Evolutionary conservation across 2,888 invertebrate genomes (phyloP).

Genomic region (Agrilus cyanescens): DNA sequence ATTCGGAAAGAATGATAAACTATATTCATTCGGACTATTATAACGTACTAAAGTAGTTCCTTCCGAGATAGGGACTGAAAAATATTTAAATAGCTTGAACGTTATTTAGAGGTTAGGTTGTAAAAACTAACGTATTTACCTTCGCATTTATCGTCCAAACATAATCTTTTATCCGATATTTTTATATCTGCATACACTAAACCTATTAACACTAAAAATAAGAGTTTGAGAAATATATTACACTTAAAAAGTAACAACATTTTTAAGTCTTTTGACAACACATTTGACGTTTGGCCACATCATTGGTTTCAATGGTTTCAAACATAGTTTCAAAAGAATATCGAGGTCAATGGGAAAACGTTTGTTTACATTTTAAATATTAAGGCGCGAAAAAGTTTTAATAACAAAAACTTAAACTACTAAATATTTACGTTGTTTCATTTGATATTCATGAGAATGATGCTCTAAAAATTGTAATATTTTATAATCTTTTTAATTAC

Average conservation of each 20-base stretch:
- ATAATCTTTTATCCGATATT: slow-evolving; percentile 56
- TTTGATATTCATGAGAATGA: too few species aligned
- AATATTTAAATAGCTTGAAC: slow-evolving; percentile 22
- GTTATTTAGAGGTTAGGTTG: slow-evolving; percentile 14
- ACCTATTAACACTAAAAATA: slow-evolving; percentile 23
- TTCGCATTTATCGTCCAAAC: slow-evolving; percentile 58
- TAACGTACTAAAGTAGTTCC: slow-evolving; percentile 49
- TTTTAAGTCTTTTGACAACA: slow-evolving; percentile 30
- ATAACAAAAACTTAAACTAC: too few species aligned
- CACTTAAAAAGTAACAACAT: slow-evolving; percentile 32
- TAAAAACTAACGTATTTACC: slow-evolving; percentile 41
- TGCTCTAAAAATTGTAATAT: too few species aligned
- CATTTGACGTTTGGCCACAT: slow-evolving; percentile 20
- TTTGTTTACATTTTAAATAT: not conserved
- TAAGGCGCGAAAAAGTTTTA: not conserved
- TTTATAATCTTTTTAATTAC: too few species aligned
- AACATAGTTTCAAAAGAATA: too few species aligned
- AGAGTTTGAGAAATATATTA: slow-evolving; percentile 30
- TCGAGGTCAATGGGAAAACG: too few species aligned
- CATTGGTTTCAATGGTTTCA: slow-evolving; percentile 21
- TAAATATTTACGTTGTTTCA: too few species aligned
- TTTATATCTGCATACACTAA: slow-evolving; percentile 25
- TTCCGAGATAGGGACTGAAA: slow-evolving; percentile 47
- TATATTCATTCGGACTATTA: slow-evolving; percentile 39
- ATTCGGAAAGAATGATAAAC: slow-evolving; percentile 50